Conservation (phyloP, 2,888 invertebrate genomes). For the Diadegma fenestrale region DNA sequence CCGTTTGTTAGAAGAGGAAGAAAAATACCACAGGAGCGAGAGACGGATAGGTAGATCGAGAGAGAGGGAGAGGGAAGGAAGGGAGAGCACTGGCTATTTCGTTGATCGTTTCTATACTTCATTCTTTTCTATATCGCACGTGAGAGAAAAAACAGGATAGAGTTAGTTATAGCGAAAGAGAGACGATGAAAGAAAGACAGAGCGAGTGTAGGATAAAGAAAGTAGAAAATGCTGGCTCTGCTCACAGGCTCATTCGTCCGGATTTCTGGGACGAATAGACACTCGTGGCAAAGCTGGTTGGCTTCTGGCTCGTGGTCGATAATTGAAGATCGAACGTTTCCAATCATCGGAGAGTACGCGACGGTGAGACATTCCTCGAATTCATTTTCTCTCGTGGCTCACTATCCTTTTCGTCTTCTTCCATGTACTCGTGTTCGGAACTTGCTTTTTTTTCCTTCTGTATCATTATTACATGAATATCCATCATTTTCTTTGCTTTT, state of each 20-base stretch:
- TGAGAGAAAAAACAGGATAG: slow-evolving; percentile 37
- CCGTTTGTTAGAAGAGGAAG: slow-evolving; percentile 26
- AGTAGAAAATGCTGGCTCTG: slow-evolving; percentile 55
- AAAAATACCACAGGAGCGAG: not conserved
- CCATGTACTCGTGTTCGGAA: not conserved
- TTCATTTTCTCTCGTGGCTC: slow-evolving; percentile 57
- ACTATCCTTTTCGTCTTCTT: slow-evolving; percentile 38
- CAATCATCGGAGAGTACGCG: slow-evolving; percentile 65
- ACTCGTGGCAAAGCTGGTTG: slow-evolving; percentile 18
- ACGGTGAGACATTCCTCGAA: slow-evolving; percentile 63
- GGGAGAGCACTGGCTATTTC: slow-evolving; percentile 28
- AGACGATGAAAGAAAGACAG: slow-evolving; percentile 23
- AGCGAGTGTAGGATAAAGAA: slow-evolving; percentile 33
- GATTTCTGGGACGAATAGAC: slow-evolving; percentile 5
- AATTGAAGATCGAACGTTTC: slow-evolving; percentile 69
- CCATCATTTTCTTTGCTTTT: slow-evolving; percentile 17
- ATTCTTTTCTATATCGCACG: slow-evolving; percentile 57
- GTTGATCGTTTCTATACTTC: slow-evolving; percentile 59
- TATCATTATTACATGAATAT: not conserved
- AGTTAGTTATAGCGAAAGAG: slow-evolving; percentile 26
- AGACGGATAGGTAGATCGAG: not conserved
- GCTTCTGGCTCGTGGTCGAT: slow-evolving; percentile 61
- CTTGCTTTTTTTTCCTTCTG: slow-evolving; percentile 12
- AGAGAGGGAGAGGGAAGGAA: slow-evolving; percentile 8
- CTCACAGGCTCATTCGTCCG: slow-evolving; percentile 39